Conservation (phyloP, 2,797 vertebrate species). For the Acridotheres tristis region DNA sequence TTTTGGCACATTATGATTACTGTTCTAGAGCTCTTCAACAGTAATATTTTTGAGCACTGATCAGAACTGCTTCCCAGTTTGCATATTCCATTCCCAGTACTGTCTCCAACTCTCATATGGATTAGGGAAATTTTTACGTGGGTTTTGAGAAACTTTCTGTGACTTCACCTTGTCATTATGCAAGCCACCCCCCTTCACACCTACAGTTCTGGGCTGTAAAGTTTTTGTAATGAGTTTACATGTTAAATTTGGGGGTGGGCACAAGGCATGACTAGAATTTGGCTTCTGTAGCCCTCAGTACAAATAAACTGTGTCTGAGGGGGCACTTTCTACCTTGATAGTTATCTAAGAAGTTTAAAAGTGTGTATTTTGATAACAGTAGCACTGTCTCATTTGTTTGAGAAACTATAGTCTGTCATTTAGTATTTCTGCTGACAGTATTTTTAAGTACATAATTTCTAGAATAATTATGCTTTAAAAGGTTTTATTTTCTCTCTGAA, state of each 20-base stretch:
- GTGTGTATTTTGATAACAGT: background rate
- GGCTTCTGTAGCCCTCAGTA: constrained; percentile 22
- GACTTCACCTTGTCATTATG: constrained; percentile 63
- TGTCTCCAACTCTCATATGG: constrained; percentile 33
- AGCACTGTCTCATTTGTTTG: background rate
- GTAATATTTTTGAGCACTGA: constrained; percentile 39
- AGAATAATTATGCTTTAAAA: background rate
- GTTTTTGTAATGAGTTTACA: constrained; percentile 47
- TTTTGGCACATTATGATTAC: constrained; percentile 2
- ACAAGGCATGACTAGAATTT: constrained; percentile 35
- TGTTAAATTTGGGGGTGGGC: constrained; percentile 26
- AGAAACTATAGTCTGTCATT: background rate
- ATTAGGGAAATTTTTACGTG: constrained; percentile 65
- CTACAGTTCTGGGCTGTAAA: constrained; percentile 50
- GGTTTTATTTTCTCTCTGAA: background rate
- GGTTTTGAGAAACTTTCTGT: constrained; percentile 64
- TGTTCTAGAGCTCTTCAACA: constrained; percentile 40
- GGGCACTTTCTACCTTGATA: constrained; percentile 6
- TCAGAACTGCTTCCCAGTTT: constrained; percentile 26
- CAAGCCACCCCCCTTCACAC: constrained; percentile 60
- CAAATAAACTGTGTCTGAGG: constrained; percentile 4
- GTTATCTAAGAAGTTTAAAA: constrained; percentile 36
- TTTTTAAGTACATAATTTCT: background rate
- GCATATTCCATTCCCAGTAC: constrained; percentile 6
- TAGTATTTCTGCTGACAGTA: background rate